Percentiles rank a stretch among this genome's conserved stretches.
phyloP scores from a whole-genome alignment of 2,888 invertebrate genomes.

The Dyspetes luteomarginatus region DNA sequence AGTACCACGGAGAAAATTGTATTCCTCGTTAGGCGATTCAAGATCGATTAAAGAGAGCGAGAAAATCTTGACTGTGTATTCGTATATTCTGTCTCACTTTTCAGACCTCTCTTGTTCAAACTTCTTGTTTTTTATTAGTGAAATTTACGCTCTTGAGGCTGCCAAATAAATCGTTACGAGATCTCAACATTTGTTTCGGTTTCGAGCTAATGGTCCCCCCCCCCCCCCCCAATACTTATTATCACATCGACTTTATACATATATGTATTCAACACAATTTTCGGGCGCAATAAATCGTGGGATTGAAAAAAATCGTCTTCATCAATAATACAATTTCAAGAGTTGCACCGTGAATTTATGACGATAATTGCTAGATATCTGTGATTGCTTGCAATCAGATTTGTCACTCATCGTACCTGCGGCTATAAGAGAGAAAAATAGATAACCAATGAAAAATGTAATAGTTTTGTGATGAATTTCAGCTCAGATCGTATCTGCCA shows the following conservation, averaged over 20 bases:
- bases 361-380: background rate
- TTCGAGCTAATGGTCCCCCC: constrained; percentile 37
- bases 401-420: too few species aligned
- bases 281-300: background rate
- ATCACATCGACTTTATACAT: background rate
- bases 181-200: constrained; percentile 5
- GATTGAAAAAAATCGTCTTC: background rate
- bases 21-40: constrained; percentile 65
- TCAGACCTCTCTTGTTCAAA: background rate
- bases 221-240: constrained; percentile 6
- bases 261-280: constrained; percentile 10
- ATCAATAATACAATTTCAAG: constrained; percentile 1
- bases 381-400: too few species aligned
- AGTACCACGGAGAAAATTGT: constrained; percentile 50
- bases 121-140: background rate
- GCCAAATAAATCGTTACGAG: constrained; percentile 42
- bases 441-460: background rate
- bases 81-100: background rate
- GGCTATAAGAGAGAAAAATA: background rate
- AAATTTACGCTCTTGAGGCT: constrained; percentile 2
- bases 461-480: too few species aligned
- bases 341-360: background rate
- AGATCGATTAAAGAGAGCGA: constrained; percentile 1
- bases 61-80: background rate
- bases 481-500: too few species aligned